Evolutionary conservation across 2,797 vertebrate genomes (phyloP).

Genomic region (Triplophysa yarkandensis): DNA sequence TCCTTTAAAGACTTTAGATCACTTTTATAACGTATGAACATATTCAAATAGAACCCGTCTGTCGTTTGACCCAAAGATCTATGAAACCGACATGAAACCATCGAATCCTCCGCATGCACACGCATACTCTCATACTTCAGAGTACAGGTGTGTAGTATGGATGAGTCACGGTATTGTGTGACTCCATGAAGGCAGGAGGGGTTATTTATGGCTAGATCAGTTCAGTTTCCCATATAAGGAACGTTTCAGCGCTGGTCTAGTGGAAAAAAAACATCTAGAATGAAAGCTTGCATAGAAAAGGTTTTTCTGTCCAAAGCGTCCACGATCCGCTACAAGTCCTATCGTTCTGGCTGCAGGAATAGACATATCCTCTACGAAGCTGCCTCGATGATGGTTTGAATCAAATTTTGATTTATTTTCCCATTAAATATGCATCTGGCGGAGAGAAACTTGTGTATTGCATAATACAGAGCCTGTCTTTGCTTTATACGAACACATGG

Average conservation of each 20-base stretch:
- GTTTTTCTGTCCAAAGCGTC: too few species aligned
- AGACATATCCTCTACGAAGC: neutral
- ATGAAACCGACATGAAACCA: neutral
- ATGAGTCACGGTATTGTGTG: neutral
- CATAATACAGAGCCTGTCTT: slow-evolving; percentile 59
- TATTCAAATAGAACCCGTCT: too few species aligned
- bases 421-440: slow-evolving; percentile 51
- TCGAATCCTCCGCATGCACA: neutral
- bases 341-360: neutral
- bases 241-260: neutral
- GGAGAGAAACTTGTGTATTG: slow-evolving; percentile 59
- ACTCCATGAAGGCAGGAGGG: slow-evolving; percentile 1
- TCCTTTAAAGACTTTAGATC: too few species aligned
- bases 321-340: neutral
- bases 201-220: neutral
- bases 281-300: neutral
- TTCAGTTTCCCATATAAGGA: neutral
- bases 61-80: too few species aligned
- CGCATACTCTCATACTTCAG: neutral
- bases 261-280: neutral
- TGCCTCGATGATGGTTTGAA: neutral
- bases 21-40: too few species aligned
- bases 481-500: slow-evolving; percentile 50
- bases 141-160: neutral
- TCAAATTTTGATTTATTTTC: slow-evolving; percentile 20